Percentiles rank a stretch among this genome's conserved stretches.
These are phyloP conservation scores for Tridacna crocea DNA, from an alignment of 2,888 invertebrate species.

Conservation along the genomic window DNA sequence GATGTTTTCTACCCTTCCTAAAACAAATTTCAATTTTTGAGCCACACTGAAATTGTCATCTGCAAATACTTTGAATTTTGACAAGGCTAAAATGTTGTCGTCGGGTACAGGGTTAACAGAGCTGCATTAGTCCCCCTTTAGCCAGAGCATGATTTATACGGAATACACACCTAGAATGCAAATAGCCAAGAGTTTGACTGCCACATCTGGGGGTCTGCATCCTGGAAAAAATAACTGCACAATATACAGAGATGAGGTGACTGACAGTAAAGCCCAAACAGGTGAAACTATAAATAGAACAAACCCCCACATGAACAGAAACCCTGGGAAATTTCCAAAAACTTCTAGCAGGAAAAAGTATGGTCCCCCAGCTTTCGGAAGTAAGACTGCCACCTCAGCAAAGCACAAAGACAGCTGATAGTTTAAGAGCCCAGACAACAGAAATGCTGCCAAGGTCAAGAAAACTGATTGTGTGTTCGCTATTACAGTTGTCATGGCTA, in stretches of 20 bases:
- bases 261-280: constrained; percentile 64
- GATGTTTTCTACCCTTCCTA: background rate
- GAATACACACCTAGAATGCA: constrained; percentile 65
- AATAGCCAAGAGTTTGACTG: constrained; percentile 64
- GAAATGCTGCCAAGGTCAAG: constrained; percentile 63
- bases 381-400: constrained; percentile 64
- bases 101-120: background rate
- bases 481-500: constrained; percentile 66
- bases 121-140: background rate
- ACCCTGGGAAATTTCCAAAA: constrained; percentile 67
- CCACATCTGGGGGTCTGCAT: constrained; percentile 60
- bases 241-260: constrained; percentile 66
- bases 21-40: background rate
- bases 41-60: too few relatives aligned
- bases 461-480: constrained; percentile 66
- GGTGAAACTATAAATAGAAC: constrained; percentile 64
- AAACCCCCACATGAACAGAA: constrained; percentile 72
- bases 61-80: background rate
- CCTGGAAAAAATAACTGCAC: constrained; percentile 63
- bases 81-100: background rate
- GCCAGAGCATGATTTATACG: background rate
- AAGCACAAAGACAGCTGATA: constrained; percentile 64
- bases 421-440: constrained; percentile 66
- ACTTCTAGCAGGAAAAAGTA: constrained; percentile 67
- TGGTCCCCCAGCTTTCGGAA: constrained; percentile 70